Conservation (phyloP, 2,113 vertebrate species). For the Thalassarche chlororhynchos region DNA sequence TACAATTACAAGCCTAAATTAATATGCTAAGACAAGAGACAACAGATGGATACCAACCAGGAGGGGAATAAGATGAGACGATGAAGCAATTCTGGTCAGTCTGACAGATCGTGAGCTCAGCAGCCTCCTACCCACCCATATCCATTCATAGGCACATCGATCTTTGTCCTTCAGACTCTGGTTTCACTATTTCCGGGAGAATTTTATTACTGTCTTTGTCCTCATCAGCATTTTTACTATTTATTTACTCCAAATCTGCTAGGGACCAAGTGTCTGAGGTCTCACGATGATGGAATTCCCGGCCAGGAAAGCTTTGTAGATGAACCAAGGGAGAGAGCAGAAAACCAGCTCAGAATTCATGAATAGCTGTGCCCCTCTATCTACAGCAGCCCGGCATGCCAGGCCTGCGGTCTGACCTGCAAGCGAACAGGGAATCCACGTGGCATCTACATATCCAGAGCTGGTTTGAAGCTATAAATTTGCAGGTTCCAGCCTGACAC, state of each 20-base stretch:
- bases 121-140: background rate
- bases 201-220: background rate
- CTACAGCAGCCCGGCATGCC: background rate
- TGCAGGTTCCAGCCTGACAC: conserved; percentile 5
- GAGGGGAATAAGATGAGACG: background rate
- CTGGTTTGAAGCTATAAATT: background rate
- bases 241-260: background rate
- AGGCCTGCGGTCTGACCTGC: background rate
- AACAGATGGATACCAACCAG: background rate
- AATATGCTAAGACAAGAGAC: background rate
- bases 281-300: background rate
- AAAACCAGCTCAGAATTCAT: background rate
- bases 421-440: background rate
- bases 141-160: background rate
- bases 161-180: background rate
- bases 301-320: background rate
- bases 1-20: conserved; percentile 16
- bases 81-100: background rate
- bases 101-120: background rate
- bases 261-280: background rate
- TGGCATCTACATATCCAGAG: background rate
- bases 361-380: background rate
- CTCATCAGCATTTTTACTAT: background rate
- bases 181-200: background rate
- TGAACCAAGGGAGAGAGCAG: background rate